phyloP scores from a whole-genome alignment of 2,888 invertebrate species.

The Lepidocyrtinus sp. region DNA sequence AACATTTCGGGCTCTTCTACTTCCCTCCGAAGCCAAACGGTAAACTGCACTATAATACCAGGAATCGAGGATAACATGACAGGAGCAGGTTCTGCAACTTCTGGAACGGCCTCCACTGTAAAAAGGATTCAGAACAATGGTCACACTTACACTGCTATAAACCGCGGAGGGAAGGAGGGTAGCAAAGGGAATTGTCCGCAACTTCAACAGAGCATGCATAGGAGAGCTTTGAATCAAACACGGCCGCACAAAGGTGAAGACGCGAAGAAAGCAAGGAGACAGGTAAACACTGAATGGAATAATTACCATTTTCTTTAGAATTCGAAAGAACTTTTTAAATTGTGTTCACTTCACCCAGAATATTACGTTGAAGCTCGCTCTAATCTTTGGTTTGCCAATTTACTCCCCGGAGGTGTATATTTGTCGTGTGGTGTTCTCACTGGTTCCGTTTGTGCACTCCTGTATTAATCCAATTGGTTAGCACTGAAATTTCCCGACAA shows the following conservation, averaged over 20 bases:
- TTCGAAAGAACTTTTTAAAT: background rate
- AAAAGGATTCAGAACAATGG: constrained; percentile 47
- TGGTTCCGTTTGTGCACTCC: constrained; percentile 72
- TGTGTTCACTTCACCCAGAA: constrained; percentile 69
- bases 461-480: constrained; percentile 69
- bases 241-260: constrained; percentile 70
- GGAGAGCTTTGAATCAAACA: constrained; percentile 50
- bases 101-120: background rate
- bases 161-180: constrained; percentile 20
- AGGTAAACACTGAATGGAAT: constrained; percentile 66
- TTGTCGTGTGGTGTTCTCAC: constrained; percentile 71
- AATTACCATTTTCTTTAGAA: background rate
- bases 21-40: background rate
- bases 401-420: constrained; percentile 71
- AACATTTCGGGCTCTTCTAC: background rate
- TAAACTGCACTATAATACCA: background rate
- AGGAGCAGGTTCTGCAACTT: no score
- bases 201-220: constrained; percentile 18
- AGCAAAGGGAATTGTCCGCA: background rate
- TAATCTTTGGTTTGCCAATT: constrained; percentile 59
- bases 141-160: constrained; percentile 28
- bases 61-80: background rate
- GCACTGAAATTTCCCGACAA: no score
- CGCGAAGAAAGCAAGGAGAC: constrained; percentile 71
- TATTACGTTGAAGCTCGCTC: constrained; percentile 72